Conservation (phyloP, 2,888 invertebrate genomes). For the Aphodius sticticus region DNA sequence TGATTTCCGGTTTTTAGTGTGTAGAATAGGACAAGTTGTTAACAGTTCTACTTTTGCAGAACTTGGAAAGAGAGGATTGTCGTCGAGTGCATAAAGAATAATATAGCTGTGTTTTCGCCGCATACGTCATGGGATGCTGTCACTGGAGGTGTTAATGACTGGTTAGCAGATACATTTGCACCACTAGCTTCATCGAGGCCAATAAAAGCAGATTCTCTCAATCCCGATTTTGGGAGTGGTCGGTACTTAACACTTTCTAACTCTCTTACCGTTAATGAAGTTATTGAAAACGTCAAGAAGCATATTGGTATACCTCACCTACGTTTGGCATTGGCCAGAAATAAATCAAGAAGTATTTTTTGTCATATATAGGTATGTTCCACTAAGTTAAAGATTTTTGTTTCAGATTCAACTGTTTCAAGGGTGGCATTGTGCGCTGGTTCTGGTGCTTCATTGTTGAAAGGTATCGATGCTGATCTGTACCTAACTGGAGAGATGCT, state of each 20-base stretch:
- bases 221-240: slow-evolving; percentile 64
- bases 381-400: slow-evolving; percentile 21
- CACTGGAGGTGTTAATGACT: slow-evolving; percentile 88
- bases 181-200: slow-evolving; percentile 57
- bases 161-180: slow-evolving; percentile 80
- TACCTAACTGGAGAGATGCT: slow-evolving; percentile 94
- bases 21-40: neutral
- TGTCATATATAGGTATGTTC: neutral
- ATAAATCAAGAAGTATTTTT: slow-evolving; percentile 55
- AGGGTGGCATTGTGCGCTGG: slow-evolving; percentile 90
- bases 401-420: slow-evolving; percentile 63
- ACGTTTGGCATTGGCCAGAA: slow-evolving; percentile 73
- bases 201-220: slow-evolving; percentile 49
- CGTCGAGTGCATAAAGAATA: slow-evolving; percentile 79
- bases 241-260: slow-evolving; percentile 64
- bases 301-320: slow-evolving; percentile 75
- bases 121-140: slow-evolving; percentile 92
- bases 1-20: neutral
- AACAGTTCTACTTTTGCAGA: slow-evolving; percentile 51
- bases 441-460: slow-evolving; percentile 82
- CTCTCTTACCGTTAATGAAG: slow-evolving; percentile 66
- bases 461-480: slow-evolving; percentile 76
- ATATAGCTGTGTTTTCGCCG: slow-evolving; percentile 91
- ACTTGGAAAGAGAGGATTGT: slow-evolving; percentile 85
- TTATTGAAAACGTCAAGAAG: slow-evolving; percentile 72